Base-by-base conservation (phyloP, 2,888 invertebrate species). In the Dynastes tityus region DNA sequence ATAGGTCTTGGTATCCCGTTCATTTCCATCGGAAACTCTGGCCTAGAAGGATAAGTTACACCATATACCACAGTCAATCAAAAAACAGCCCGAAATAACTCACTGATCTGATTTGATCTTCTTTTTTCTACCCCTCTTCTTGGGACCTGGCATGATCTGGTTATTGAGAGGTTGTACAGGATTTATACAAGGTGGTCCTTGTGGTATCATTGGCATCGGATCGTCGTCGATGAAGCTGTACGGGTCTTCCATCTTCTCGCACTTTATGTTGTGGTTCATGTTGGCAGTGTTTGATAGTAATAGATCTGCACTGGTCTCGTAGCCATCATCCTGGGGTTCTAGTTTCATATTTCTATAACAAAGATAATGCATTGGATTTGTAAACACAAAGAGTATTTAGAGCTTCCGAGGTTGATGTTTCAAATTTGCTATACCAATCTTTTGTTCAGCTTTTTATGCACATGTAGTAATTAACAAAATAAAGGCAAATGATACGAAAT, bases 221-320 rank as follows among this genome's bases (percentile, higher is more conserved):
- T 95, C 95, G 86, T 96, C 96, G 87, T 95, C 95, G 81, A 96
- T 95, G 89, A 96, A 96, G 86, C 94, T 95, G 88, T 96, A 96
- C 2, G 96, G 95, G 88, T 96, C 96, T 84, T 94, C 94, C 86
- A 86, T 86, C 83, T 89, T 89, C 84, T 89, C 89, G 82, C 89
- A 88, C 83, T 89, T 89, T 70, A 89, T 87, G 79, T 88, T 87
- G 82, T 87, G 88, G 84, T 87, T 88, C 82, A 86, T 85, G 82
- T 85, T 87, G 85, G 87, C 86, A 85, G 85, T 86, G 85, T 87
- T 88, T 65, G 86, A 84, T 82, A 91, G 88, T 87, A 91, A 89
- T 87, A 91, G 89, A 87, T 91, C 91, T 82, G 90, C 95, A 90
- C 95, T 95, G 84, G 96, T 96, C 91, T 96, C 96, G 91, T 96